Evolutionary conservation across 2,113 vertebrate genomes (phyloP).

Genomic region (Psettodes erumei): DNA sequence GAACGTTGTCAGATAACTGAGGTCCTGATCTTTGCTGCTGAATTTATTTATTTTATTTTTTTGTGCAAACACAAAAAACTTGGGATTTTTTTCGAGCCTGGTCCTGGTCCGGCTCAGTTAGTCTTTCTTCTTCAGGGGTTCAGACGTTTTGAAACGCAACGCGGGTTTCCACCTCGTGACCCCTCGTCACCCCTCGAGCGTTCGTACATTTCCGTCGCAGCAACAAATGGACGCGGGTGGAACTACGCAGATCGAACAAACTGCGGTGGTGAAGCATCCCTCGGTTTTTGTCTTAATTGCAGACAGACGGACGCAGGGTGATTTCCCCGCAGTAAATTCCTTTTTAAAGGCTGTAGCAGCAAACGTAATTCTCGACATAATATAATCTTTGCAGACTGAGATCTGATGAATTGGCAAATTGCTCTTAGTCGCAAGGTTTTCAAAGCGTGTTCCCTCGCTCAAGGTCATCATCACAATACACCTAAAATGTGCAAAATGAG

Average conservation of each 20-base stretch:
- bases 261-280: background rate
- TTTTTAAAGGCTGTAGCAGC: background rate
- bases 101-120: too few relatives aligned
- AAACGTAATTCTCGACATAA: background rate
- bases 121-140: too few relatives aligned
- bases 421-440: background rate
- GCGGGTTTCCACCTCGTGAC: too few relatives aligned
- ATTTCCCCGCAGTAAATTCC: background rate
- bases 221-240: background rate
- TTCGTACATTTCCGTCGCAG: too few relatives aligned
- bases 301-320: background rate
- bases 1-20: background rate
- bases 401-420: slow-evolving; percentile 2
- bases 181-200: too few relatives aligned
- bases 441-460: slow-evolving; percentile 3
- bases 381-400: background rate
- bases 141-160: too few relatives aligned
- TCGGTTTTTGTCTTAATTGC: background rate
- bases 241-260: background rate
- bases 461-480: background rate
- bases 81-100: too few relatives aligned
- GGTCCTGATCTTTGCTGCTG: background rate
- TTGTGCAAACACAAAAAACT: background rate
- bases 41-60: background rate
- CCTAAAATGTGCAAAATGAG: background rate